A percentile compares a stretch with the other conserved stretches of the same genome.
Evolutionary conservation across 1,140 invertebrate species (phyloP).

Genomic region (Mactra quadrangularis): DNA sequence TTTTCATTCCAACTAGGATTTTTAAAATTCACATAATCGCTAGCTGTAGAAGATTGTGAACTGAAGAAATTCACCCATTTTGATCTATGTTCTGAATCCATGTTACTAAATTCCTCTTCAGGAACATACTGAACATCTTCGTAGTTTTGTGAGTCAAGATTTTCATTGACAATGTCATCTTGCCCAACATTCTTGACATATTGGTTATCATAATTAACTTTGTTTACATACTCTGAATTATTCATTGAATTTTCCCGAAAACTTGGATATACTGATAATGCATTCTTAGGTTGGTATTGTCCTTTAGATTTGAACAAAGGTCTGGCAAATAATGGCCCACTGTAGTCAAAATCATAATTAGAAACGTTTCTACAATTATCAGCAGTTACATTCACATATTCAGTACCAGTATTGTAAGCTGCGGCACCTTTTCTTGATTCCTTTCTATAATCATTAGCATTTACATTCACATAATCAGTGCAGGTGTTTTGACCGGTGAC

Average conservation of each 20-base stretch:
- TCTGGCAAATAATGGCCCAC: not conserved
- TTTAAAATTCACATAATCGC: conserved; percentile 32
- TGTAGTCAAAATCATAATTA: not conserved
- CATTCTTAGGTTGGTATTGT: too few species aligned
- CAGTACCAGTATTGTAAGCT: not conserved
- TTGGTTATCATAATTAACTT: too few species aligned
- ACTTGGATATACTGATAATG: too few species aligned
- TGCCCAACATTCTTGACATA: too few species aligned
- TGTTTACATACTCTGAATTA: too few species aligned
- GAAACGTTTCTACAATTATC: not conserved
- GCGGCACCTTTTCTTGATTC: not conserved
- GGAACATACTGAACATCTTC: too few species aligned
- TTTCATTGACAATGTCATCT: too few species aligned
- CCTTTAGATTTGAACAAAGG: too few species aligned
- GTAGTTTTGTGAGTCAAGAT: too few species aligned
- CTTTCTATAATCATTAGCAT: not conserved
- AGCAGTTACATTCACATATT: not conserved
- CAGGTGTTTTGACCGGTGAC: not conserved
- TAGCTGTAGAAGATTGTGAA: conserved; percentile 50
- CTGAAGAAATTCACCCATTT: conserved; percentile 52
- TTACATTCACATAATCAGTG: not conserved
- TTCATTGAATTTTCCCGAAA: too few species aligned
- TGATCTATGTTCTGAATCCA: not conserved
- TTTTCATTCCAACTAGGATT: conserved; percentile 12
- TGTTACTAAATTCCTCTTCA: too few species aligned